A percentile compares a stretch with the other conserved stretches of the same genome.
Evolutionary conservation across 2,113 vertebrate genomes (phyloP).

Genomic region (Formicarius rufipectus): DNA sequence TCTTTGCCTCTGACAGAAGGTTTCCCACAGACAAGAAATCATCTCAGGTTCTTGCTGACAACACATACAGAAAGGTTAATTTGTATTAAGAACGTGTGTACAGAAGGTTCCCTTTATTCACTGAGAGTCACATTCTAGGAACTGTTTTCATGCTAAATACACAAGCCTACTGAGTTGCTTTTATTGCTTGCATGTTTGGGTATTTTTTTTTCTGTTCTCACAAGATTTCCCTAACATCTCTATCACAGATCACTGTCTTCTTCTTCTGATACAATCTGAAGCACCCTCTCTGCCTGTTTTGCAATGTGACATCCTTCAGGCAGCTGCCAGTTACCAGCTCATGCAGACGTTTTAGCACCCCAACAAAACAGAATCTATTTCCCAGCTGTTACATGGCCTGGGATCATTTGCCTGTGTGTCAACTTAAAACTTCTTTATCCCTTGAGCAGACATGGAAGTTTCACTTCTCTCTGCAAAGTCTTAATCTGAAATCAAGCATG

Average conservation of each 20-base stretch:
- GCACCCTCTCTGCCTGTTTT: neutral
- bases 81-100: neutral
- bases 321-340: neutral
- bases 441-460: neutral
- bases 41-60: conserved; percentile 21
- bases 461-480: neutral
- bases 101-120: neutral
- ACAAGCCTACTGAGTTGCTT: neutral
- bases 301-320: neutral
- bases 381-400: neutral
- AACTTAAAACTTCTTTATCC: neutral
- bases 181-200: neutral
- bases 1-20: conserved; percentile 53
- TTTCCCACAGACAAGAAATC: conserved; percentile 50
- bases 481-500: neutral
- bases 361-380: neutral
- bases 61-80: neutral
- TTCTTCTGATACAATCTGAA: neutral
- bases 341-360: neutral
- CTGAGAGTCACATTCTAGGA: neutral
- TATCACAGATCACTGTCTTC: neutral
- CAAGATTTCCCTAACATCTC: neutral
- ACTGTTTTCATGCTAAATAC: neutral
- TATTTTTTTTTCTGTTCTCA: neutral
- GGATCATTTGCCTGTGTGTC: neutral